These are phyloP conservation scores for Cyphomyrus plagiostoma DNA, from an alignment of 2,113 vertebrate species.

Conservation along the genomic window DNA sequence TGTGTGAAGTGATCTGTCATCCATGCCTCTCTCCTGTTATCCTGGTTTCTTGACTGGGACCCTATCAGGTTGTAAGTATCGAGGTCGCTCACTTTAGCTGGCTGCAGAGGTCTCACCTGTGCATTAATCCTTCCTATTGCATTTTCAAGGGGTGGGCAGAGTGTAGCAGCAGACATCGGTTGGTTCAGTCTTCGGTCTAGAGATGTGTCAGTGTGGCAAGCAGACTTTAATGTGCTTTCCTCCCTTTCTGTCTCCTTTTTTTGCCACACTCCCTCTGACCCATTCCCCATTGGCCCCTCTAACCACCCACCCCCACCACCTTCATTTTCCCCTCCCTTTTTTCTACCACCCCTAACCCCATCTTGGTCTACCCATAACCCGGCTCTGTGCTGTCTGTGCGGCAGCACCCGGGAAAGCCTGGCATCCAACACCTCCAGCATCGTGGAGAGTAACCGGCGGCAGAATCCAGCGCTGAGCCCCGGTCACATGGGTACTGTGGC, in stretches of 20 bases:
- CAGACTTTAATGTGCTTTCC: conserved; percentile 37
- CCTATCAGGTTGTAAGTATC: not conserved
- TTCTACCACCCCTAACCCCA: conserved; percentile 11
- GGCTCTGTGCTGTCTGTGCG: conserved; percentile 22
- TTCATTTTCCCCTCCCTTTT: not conserved
- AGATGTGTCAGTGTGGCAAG: conserved; percentile 34
- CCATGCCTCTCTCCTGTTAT: not conserved
- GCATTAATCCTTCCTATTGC: not conserved
- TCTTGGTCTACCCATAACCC: conserved; percentile 10
- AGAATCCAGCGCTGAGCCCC: conserved; percentile 88
- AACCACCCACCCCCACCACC: conserved; percentile 18
- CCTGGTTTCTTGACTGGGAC: not conserved
- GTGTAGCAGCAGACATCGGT: not conserved
- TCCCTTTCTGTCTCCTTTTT: conserved; percentile 38
- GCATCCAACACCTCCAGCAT: conserved; percentile 98
- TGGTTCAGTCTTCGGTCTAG: not conserved
- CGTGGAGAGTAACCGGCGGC: conserved; percentile 91
- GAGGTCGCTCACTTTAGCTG: not conserved
- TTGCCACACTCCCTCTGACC: conserved; percentile 41
- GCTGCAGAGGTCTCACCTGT: not conserved
- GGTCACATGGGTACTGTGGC: conserved; percentile 73
- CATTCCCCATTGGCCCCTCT: conserved; percentile 11
- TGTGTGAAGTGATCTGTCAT: not conserved
- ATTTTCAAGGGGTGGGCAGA: not conserved
- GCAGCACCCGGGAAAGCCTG: conserved; percentile 93